Conservation (phyloP, 2,113 vertebrate genomes). For the Dendrocopos noguchii region DNA sequence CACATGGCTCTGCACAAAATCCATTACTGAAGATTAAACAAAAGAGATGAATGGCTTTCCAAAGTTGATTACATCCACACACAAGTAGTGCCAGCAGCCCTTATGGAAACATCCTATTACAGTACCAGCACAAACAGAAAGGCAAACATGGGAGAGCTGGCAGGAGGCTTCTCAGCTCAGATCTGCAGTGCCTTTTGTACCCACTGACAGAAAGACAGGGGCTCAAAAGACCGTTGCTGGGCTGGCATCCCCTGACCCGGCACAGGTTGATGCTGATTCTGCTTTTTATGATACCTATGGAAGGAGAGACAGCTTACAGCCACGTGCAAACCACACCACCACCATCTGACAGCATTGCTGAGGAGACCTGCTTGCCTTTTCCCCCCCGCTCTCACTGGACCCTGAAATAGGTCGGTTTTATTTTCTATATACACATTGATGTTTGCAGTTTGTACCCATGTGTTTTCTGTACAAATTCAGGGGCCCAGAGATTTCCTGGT, state of each 20-base stretch:
- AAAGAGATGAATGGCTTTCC: slow-evolving; percentile 5
- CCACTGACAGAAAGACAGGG: background rate
- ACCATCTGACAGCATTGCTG: background rate
- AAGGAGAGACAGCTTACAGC: background rate
- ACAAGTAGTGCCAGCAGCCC: background rate
- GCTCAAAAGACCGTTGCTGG: background rate
- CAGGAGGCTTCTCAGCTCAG: slow-evolving; percentile 4
- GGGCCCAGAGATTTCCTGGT: background rate
- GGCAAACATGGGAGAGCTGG: background rate
- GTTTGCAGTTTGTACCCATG: slow-evolving; percentile 25
- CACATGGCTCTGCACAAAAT: background rate
- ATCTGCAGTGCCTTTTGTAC: background rate
- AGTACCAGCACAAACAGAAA: slow-evolving; percentile 36
- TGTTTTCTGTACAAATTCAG: slow-evolving; percentile 25
- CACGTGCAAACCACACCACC: background rate
- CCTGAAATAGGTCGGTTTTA: background rate
- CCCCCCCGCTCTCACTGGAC: background rate
- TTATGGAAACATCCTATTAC: slow-evolving; percentile 30
- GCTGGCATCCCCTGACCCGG: background rate
- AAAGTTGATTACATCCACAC: background rate
- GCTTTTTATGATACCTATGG: background rate
- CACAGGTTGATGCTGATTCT: background rate
- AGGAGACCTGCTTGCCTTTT: background rate
- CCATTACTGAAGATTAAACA: background rate
- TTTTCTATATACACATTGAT: slow-evolving; percentile 24